Conservation (phyloP, 2,113 vertebrate species). For the Epinephelus lanceolatus region DNA sequence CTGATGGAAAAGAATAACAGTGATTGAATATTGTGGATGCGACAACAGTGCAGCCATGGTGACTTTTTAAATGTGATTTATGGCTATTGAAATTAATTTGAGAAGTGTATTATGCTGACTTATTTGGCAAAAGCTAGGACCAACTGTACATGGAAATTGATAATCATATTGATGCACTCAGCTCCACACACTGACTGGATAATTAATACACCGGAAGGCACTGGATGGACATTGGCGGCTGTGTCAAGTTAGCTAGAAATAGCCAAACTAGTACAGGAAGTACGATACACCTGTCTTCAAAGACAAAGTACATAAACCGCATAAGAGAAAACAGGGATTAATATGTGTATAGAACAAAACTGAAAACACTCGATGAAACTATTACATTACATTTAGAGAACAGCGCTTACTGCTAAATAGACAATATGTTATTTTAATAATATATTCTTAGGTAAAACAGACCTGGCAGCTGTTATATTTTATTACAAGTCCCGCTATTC, state of each 20-base stretch:
- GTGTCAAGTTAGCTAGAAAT: conserved; percentile 27
- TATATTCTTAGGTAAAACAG: not conserved
- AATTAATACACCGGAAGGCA: conserved; percentile 75
- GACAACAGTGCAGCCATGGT: not conserved
- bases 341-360: not conserved
- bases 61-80: not conserved
- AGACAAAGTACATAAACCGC: not conserved
- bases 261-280: conserved; percentile 13
- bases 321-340: not conserved
- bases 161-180: not conserved
- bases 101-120: too few relatives aligned
- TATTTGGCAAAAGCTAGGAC: not conserved
- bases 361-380: not conserved
- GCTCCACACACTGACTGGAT: not conserved
- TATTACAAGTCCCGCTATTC: not conserved
- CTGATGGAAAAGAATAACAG: not conserved
- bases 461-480: not conserved
- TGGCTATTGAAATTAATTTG: not conserved
- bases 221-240: conserved; percentile 1
- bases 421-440: not conserved
- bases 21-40: not conserved
- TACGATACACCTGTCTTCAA: not conserved
- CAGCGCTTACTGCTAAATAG: not conserved
- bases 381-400: not conserved
- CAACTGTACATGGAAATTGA: not conserved